Conservation (phyloP, 2,888 invertebrate species). For the Trissoscelio sp. region DNA sequence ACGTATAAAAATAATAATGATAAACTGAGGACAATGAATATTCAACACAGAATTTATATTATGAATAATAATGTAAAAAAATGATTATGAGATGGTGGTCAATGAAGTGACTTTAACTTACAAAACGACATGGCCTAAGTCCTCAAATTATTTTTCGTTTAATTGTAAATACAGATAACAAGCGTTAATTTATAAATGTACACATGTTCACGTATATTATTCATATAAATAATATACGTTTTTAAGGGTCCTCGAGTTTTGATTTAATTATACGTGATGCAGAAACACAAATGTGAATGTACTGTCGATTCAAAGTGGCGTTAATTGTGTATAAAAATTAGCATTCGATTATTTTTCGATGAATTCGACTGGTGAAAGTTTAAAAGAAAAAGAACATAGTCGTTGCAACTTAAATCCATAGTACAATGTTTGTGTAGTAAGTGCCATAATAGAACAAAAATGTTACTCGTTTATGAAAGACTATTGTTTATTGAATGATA, state of each 20-base stretch:
- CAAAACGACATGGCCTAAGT: slow-evolving; percentile 77
- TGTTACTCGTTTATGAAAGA: slow-evolving; percentile 66
- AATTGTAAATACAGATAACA: slow-evolving; percentile 78
- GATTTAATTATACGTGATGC: slow-evolving; percentile 39
- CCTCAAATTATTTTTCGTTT: slow-evolving; percentile 79
- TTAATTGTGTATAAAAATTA: slow-evolving; percentile 42
- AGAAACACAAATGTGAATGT: slow-evolving; percentile 39
- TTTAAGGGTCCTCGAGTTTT: slow-evolving; percentile 68
- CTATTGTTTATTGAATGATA: slow-evolving; percentile 61
- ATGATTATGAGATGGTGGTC: slow-evolving; percentile 37
- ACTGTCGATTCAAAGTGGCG: slow-evolving; percentile 41
- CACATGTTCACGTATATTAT: slow-evolving; percentile 51
- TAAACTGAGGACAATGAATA: slow-evolving; percentile 50
- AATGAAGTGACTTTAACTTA: slow-evolving; percentile 49
- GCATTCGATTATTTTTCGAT: slow-evolving; percentile 20
- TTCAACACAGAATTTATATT: slow-evolving; percentile 49
- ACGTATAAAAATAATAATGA: slow-evolving; percentile 31
- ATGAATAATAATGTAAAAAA: slow-evolving; percentile 54
- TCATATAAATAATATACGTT: slow-evolving; percentile 45
- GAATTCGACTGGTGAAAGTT: slow-evolving; percentile 14
- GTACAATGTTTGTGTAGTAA: slow-evolving; percentile 63
- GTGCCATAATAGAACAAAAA: slow-evolving; percentile 66
- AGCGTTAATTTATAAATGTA: slow-evolving; percentile 70
- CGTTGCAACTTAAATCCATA: slow-evolving; percentile 42
- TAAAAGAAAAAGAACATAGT: neutral